Conservation (phyloP, 2,113 vertebrate genomes). For the Pyxicephalus adspersus region DNA sequence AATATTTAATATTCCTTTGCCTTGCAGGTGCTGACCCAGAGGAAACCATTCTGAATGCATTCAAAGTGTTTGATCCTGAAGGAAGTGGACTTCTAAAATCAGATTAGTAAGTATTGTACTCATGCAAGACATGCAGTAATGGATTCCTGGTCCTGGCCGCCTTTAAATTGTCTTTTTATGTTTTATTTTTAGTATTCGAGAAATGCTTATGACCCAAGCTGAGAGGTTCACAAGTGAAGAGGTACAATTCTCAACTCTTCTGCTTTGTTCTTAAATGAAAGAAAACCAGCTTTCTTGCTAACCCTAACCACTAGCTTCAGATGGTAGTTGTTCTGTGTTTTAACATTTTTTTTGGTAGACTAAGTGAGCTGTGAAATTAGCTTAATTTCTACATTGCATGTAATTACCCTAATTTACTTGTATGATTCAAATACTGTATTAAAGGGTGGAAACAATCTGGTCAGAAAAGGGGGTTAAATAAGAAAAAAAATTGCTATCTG, state of each 20-base stretch:
- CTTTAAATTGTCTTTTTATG: neutral
- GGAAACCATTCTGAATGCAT: constrained; percentile 89
- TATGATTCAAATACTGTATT: too few relatives aligned
- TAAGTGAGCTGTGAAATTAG: too few relatives aligned
- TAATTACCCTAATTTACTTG: too few relatives aligned
- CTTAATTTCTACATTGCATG: too few relatives aligned
- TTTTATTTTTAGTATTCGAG: constrained; percentile 75
- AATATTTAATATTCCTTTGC: neutral
- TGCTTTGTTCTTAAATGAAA: neutral
- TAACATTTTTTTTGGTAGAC: too few relatives aligned
- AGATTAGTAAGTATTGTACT: constrained; percentile 78
- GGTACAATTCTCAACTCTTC: constrained; percentile 69
- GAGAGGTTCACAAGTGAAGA: constrained; percentile 91
- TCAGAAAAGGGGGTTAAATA: too few relatives aligned
- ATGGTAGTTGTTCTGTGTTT: too few relatives aligned
- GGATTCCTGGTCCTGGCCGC: accelerated
- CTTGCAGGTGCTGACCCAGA: constrained; percentile 84
- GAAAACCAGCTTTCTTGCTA: neutral
- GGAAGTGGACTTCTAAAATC: constrained; percentile 84
- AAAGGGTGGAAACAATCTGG: too few relatives aligned
- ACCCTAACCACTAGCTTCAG: too few relatives aligned
- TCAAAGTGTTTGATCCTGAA: constrained; percentile 92
- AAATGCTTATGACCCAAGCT: constrained; percentile 93
- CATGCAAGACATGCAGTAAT: neutral
- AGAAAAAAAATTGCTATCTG: too few relatives aligned